Conservation (phyloP, 2,888 invertebrate genomes). For the Mechanitis mazaeus region DNA sequence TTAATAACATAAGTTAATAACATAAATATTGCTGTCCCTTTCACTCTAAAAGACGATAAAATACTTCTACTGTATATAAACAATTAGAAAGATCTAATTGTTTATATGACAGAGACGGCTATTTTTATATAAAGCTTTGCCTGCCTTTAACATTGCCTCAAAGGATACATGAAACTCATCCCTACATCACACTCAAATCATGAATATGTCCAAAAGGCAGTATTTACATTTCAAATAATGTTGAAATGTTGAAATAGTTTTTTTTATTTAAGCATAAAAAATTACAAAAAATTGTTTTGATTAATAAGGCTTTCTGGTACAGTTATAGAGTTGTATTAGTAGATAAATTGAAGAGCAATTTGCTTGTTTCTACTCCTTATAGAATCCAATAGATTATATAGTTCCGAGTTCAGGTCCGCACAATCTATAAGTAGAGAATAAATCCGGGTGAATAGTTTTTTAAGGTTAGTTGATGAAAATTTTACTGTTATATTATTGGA, state of each 20-base stretch:
- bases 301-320: too few relatives aligned
- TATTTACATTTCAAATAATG: conserved; percentile 26
- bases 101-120: background rate
- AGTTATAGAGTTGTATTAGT: too few relatives aligned
- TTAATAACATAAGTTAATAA: conserved; percentile 11
- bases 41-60: background rate
- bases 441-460: too few relatives aligned
- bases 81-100: background rate
- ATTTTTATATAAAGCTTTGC: background rate
- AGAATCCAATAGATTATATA: too few relatives aligned
- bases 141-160: background rate
- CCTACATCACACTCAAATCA: background rate
- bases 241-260: background rate
- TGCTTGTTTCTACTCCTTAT: too few relatives aligned
- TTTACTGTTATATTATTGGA: too few relatives aligned
- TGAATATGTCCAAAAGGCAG: conserved; percentile 34
- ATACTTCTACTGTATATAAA: background rate
- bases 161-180: background rate
- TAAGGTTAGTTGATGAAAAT: too few relatives aligned
- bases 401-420: too few relatives aligned
- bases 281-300: background rate
- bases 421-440: too few relatives aligned
- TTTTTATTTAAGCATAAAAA: background rate
- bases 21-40: conserved; percentile 5
- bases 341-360: too few relatives aligned